Conservation (phyloP, 2,888 invertebrate genomes). For the Adelognathus sp. region DNA sequence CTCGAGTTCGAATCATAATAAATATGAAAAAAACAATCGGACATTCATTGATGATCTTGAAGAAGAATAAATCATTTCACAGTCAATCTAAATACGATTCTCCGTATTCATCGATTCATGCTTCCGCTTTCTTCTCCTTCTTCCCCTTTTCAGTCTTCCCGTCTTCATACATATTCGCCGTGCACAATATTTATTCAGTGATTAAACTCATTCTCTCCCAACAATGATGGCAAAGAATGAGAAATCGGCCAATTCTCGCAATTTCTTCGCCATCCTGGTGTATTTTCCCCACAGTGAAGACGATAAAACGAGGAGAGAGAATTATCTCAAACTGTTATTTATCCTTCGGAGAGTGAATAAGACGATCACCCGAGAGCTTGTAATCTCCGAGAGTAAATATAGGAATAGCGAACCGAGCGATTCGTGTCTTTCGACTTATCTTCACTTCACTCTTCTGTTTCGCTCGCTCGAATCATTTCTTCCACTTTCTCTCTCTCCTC, state of each 20-base stretch:
- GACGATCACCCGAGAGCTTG: conserved; percentile 21
- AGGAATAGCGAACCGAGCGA: conserved; percentile 30
- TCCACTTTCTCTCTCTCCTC: background rate
- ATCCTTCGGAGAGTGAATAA: conserved; percentile 1
- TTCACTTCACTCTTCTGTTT: conserved; percentile 8
- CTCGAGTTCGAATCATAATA: no score
- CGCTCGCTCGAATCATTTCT: background rate
- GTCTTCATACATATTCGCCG: background rate
- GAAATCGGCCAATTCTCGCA: conserved; percentile 1
- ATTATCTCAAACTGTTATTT: background rate
- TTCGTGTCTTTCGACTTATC: conserved; percentile 51
- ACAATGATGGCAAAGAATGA: conserved; percentile 2
- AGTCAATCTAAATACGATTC: background rate
- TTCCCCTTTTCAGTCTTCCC: background rate
- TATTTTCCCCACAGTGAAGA: background rate
- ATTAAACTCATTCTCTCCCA: background rate
- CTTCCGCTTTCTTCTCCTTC: conserved; percentile 6
- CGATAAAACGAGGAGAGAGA: conserved; percentile 23
- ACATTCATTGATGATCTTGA: background rate
- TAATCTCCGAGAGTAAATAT: conserved; percentile 17
- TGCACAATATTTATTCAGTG: background rate
- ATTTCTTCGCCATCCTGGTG: conserved; percentile 16
- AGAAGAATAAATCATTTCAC: background rate
- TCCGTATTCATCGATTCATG: background rate
- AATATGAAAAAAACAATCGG: background rate